These are phyloP conservation scores for Enhydra lutris DNA, from an alignment of 2,113 vertebrate genomes.

Conservation along the genomic window DNA sequence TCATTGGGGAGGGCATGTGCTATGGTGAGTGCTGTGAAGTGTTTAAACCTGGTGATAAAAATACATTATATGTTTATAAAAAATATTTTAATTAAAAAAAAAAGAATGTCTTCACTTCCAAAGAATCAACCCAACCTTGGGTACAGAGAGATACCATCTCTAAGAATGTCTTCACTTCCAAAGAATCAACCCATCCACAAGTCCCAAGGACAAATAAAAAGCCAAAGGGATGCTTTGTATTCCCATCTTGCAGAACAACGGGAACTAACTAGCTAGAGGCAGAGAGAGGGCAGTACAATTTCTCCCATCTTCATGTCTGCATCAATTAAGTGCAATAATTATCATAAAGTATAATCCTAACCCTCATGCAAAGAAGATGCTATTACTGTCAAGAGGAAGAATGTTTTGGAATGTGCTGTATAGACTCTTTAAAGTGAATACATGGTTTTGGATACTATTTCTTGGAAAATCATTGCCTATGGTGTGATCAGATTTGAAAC, in stretches of 20 bases:
- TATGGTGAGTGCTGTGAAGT: no score
- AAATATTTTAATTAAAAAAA: no score
- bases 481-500: neutral
- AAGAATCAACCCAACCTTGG: neutral
- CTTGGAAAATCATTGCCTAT: no score
- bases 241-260: neutral
- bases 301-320: neutral
- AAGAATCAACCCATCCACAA: neutral
- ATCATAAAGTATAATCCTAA: neutral
- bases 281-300: fast-evolving
- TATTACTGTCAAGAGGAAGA: no score
- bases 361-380: neutral
- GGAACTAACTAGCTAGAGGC: no score
- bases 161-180: no score
- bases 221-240: neutral
- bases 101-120: neutral
- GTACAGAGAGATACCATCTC: fast-evolving
- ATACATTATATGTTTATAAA: no score
- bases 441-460: no score
- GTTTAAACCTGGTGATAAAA: no score
- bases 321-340: neutral
- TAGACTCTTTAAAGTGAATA: neutral
- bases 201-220: neutral
- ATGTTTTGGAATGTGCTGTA: neutral
- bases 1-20: no score